A percentile compares a stretch with the other conserved stretches of the same genome.
Evolutionary conservation across 2,797 vertebrate species (phyloP).

Genomic region (Coilia nasus): DNA sequence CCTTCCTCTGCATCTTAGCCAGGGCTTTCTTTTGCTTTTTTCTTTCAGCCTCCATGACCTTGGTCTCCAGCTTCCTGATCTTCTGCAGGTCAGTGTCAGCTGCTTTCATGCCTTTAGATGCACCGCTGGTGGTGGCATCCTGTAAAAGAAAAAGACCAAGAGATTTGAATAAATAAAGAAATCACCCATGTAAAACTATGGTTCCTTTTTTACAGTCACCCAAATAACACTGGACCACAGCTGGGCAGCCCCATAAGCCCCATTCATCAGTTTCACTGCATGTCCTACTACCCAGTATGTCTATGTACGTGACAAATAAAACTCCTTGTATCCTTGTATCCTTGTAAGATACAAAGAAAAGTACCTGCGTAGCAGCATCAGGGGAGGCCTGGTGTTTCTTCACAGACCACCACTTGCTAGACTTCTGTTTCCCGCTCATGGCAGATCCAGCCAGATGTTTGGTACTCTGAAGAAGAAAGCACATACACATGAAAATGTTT

Average conservation of each 20-base stretch:
- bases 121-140: not conserved
- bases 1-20: not conserved
- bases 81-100: not conserved
- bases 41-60: not conserved
- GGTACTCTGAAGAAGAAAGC: not conserved
- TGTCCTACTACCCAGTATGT: no score
- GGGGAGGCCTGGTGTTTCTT: not conserved
- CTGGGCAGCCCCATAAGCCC: not conserved
- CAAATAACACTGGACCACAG: not conserved
- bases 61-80: no score
- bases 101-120: not conserved
- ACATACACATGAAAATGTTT: not conserved
- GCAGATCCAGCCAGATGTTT: not conserved
- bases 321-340: no score
- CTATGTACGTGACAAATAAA: no score
- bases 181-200: not conserved
- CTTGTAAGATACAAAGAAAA: not conserved
- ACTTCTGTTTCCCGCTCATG: not conserved
- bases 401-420: not conserved
- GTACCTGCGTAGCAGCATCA: not conserved
- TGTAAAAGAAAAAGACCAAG: not conserved
- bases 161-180: not conserved
- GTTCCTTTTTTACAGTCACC: not conserved
- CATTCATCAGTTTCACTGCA: no score
- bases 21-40: not conserved